Conservation (phyloP, 2,113 vertebrate genomes). For the Nothocercus julius region DNA sequence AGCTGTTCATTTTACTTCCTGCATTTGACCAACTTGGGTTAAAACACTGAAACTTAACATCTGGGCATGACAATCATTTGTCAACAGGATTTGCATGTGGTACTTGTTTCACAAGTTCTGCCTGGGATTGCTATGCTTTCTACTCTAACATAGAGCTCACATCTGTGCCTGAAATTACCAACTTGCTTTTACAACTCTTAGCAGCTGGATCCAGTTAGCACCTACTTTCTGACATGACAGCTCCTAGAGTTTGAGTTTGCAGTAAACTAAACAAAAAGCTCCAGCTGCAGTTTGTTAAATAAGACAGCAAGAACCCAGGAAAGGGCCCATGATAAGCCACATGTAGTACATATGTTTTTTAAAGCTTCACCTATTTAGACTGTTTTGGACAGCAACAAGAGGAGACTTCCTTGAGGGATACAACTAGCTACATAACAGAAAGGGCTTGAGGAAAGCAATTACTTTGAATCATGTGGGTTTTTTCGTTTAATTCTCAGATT, state of each 20-base stretch:
- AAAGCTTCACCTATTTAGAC: not conserved
- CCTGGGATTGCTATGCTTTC: not conserved
- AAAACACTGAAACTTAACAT: not conserved
- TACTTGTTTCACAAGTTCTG: not conserved
- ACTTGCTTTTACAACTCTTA: not conserved
- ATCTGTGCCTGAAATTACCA: not conserved
- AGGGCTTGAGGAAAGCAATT: not conserved
- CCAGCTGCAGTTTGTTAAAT: not conserved
- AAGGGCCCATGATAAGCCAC: not conserved
- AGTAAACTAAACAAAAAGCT: not conserved
- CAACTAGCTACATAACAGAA: not conserved
- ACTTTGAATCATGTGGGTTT: not conserved
- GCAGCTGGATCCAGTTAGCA: not conserved
- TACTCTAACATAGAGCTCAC: not conserved
- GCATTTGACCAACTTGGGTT: not conserved
- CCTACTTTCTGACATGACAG: not conserved
- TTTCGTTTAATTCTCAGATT: not conserved
- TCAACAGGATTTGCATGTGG: not conserved
- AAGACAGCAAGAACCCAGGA: not conserved
- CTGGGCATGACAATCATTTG: not conserved
- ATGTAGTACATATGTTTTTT: fast-evolving
- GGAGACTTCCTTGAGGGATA: not conserved
- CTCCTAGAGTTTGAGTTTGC: not conserved
- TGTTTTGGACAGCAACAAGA: not conserved
- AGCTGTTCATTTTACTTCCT: not conserved